Evolutionary conservation across 1,140 invertebrate genomes (phyloP).

Genomic region (Zaprionus nigranus): DNA sequence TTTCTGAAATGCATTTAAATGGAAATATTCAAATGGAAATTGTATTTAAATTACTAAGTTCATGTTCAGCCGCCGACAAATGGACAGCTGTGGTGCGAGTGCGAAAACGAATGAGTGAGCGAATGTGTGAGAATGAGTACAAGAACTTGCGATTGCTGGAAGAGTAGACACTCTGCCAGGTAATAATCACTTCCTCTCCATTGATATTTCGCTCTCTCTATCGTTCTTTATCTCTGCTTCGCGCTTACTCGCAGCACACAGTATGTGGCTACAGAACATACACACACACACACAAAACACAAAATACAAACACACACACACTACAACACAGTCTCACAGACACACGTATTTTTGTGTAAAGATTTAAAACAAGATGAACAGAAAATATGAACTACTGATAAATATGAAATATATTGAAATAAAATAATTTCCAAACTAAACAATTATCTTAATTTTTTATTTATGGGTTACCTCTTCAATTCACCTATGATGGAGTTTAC

Average conservation of each 20-base stretch:
- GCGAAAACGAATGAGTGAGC: background rate
- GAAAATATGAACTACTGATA: constrained; percentile 78
- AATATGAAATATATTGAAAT: constrained; percentile 81
- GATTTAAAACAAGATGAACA: constrained; percentile 52
- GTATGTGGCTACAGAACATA: background rate
- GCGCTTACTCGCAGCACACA: background rate
- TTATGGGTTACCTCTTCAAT: background rate
- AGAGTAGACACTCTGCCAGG: background rate
- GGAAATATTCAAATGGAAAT: constrained; percentile 73
- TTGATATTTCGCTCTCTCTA: background rate
- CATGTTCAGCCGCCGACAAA: constrained; percentile 42
- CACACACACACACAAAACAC: constrained; percentile 1
- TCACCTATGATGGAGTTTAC: background rate
- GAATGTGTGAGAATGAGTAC: background rate
- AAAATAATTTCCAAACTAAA: constrained; percentile 79
- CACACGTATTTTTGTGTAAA: constrained; percentile 77
- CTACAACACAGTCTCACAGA: constrained; percentile 27
- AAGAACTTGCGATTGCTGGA: background rate
- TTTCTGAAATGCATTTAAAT: constrained; percentile 81
- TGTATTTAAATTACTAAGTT: constrained; percentile 71
- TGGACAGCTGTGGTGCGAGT: constrained; percentile 17
- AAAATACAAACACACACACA: constrained; percentile 20
- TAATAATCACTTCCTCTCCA: background rate
- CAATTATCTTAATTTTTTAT: background rate
- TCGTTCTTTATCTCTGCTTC: background rate